These are phyloP conservation scores for Orthonyx spaldingii DNA, from an alignment of 2,113 vertebrate species.

Conservation along the genomic window DNA sequence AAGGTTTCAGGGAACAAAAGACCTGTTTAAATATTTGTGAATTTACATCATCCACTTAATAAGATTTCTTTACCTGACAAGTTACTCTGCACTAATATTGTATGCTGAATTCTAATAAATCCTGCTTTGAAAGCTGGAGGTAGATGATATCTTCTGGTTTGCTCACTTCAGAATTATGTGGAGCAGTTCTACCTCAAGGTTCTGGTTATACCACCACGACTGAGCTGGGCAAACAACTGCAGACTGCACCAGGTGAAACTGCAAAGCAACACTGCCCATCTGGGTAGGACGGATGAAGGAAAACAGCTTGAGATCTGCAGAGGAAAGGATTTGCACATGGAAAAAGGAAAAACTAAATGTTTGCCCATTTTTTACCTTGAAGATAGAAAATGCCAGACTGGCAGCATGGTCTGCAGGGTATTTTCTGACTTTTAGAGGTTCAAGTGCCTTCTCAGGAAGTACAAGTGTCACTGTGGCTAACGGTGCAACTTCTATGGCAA, in stretches of 20 bases:
- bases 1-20: background rate
- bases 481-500: background rate
- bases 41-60: background rate
- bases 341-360: background rate
- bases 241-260: rapidly evolving
- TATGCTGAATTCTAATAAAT: background rate
- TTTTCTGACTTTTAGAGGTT: background rate
- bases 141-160: background rate
- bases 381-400: background rate
- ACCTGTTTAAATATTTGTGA: background rate
- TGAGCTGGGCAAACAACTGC: rapidly evolving
- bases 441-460: background rate
- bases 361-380: background rate
- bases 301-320: background rate
- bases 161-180: background rate
- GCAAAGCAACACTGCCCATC: background rate
- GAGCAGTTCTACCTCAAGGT: background rate
- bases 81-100: background rate
- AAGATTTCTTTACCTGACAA: background rate
- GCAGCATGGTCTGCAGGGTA: background rate
- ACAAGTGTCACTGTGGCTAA: background rate
- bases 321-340: background rate
- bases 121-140: background rate
- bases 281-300: background rate
- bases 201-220: background rate